These are phyloP conservation scores for Gerosis bhagava DNA, from an alignment of 2,888 invertebrate genomes.

Conservation along the genomic window DNA sequence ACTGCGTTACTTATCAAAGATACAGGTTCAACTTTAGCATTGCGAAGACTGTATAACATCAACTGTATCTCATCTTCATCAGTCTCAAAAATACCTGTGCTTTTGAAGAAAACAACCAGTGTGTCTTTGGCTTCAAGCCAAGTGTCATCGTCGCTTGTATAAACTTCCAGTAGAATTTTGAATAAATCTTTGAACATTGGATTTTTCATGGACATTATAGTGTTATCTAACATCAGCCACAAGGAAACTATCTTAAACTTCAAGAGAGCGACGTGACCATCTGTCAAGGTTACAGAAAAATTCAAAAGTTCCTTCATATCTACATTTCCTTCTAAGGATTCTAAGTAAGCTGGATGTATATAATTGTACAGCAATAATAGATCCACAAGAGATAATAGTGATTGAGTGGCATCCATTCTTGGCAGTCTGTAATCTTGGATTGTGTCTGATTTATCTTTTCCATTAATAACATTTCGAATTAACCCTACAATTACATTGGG, in stretches of 20 bases:
- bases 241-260: conserved; percentile 74
- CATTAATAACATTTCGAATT: conserved; percentile 54
- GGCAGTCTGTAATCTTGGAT: conserved; percentile 58
- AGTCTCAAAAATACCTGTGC: conserved; percentile 85
- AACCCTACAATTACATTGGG: conserved; percentile 55
- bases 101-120: conserved; percentile 81
- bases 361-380: conserved; percentile 67
- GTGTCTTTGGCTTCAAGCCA: conserved; percentile 79
- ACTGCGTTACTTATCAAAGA: conserved; percentile 60
- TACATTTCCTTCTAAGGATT: conserved; percentile 67
- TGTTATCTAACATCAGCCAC: conserved; percentile 70
- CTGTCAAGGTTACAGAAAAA: conserved; percentile 51
- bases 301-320: conserved; percentile 69
- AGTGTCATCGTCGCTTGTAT: conserved; percentile 59
- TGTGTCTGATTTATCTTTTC: conserved; percentile 38
- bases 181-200: conserved; percentile 79
- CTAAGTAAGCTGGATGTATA: conserved; percentile 66
- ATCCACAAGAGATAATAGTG: conserved; percentile 61
- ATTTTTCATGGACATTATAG: conserved; percentile 75
- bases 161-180: conserved; percentile 81
- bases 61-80: conserved; percentile 85
- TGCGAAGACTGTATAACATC: conserved; percentile 82
- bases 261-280: conserved; percentile 52
- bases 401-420: conserved; percentile 51
- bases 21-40: conserved; percentile 53